Percentiles rank a stretch among this genome's conserved stretches.
Evolutionary conservation across 2,797 vertebrate genomes (phyloP).

Genomic region (Apogon talboti): DNA sequence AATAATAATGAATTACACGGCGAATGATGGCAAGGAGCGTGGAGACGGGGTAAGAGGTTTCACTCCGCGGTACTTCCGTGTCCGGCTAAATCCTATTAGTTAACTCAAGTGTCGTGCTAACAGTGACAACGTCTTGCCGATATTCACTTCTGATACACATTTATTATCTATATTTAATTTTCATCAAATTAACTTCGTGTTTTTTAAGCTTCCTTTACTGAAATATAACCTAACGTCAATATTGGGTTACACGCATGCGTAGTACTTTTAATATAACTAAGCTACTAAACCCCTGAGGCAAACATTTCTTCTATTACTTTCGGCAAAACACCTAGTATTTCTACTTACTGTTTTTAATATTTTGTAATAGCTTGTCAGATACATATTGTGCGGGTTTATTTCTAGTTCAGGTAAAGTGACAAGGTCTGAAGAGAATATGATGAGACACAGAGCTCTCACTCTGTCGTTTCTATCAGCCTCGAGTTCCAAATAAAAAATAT

Average conservation of each 20-base stretch:
- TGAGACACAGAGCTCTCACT: slow-evolving; percentile 1
- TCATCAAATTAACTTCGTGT: neutral
- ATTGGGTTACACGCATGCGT: slow-evolving; percentile 36
- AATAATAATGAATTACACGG: slow-evolving; percentile 76
- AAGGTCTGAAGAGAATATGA: slow-evolving; percentile 1
- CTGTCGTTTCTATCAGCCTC: neutral
- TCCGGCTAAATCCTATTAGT: slow-evolving; percentile 34
- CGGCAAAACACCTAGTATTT: neutral
- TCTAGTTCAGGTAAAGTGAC: neutral
- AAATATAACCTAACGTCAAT: neutral
- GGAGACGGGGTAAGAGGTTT: slow-evolving; percentile 46
- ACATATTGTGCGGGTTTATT: neutral
- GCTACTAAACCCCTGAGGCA: too few relatives aligned
- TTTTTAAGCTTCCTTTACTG: neutral
- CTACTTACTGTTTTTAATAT: neutral
- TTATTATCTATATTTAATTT: neutral
- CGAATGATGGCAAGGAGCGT: slow-evolving; percentile 22
- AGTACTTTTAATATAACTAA: neutral
- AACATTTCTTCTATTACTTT: too few relatives aligned
- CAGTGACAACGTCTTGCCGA: too few relatives aligned
- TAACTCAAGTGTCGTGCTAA: neutral
- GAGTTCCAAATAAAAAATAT: too few relatives aligned
- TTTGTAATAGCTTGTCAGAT: neutral
- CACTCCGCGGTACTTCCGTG: slow-evolving; percentile 57
- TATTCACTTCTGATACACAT: too few relatives aligned